Percentiles rank a stretch among this genome's conserved stretches.
Conservation (phyloP, 2,888 invertebrate species). For the Spatulosminthurus flaviceps region DNA sequence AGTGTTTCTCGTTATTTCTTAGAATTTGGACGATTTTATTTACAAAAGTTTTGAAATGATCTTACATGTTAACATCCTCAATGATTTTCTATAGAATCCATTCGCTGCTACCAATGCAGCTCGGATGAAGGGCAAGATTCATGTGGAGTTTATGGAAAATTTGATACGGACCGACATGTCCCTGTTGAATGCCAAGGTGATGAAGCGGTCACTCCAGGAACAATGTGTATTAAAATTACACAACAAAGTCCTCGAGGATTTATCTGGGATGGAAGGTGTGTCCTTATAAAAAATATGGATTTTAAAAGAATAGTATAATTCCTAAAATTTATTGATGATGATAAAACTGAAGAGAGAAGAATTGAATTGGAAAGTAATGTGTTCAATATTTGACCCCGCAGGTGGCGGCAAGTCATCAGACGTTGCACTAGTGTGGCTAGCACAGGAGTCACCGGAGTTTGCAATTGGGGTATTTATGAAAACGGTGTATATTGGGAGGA, state of each 20-base stretch:
- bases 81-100: conserved; percentile 69
- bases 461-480: conserved; percentile 94
- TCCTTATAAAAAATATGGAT: background rate
- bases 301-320: background rate
- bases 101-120: conserved; percentile 94
- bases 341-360: too few relatives aligned
- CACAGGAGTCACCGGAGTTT: conserved; percentile 92
- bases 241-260: conserved; percentile 94
- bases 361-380: too few relatives aligned
- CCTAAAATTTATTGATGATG: background rate
- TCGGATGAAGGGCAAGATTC: conserved; percentile 81
- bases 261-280: conserved; percentile 73
- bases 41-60: background rate
- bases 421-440: conserved; percentile 90
- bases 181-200: conserved; percentile 93
- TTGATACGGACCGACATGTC: conserved; percentile 85
- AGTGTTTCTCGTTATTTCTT: background rate
- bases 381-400: too few relatives aligned
- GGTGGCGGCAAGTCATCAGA: conserved; percentile 91
- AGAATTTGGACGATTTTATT: background rate
- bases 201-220: conserved; percentile 92
- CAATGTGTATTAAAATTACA: conserved; percentile 94
- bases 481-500: conserved; percentile 97
- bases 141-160: conserved; percentile 88
- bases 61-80: too few relatives aligned